Percentiles rank a stretch among this genome's conserved stretches.
Conservation (phyloP, 2,888 invertebrate species). For the Allygus modestus region DNA sequence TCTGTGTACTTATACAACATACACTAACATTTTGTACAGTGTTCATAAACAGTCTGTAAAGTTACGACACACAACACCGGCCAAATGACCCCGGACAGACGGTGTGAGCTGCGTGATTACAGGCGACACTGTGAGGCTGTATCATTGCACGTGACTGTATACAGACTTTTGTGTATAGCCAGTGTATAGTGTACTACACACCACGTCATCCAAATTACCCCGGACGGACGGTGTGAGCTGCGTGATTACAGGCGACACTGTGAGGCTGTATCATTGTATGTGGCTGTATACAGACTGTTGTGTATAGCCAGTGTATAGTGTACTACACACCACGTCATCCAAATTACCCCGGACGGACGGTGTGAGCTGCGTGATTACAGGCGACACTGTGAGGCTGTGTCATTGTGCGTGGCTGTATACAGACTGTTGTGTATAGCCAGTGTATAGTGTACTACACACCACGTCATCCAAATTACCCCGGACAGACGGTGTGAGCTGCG, state of each 20-base stretch:
- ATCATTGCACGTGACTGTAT: too few relatives aligned
- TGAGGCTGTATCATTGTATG: too few relatives aligned
- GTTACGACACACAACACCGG: neutral
- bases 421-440: neutral
- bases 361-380: neutral
- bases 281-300: neutral
- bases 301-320: neutral
- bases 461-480: neutral
- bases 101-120: conserved; percentile 11
- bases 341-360: neutral
- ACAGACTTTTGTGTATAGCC: neutral
- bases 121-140: too few relatives aligned
- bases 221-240: conserved; percentile 4
- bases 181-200: neutral
- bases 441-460: neutral
- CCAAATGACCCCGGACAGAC: conserved; percentile 19
- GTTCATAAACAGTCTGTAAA: too few relatives aligned
- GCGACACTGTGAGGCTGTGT: too few relatives aligned
- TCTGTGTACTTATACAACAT: too few relatives aligned
- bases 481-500: neutral
- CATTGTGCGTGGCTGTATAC: too few relatives aligned
- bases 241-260: too few relatives aligned
- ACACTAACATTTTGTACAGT: too few relatives aligned
- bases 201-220: neutral
- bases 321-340: neutral